A percentile compares a stretch with the other conserved stretches of the same genome.
Conservation (phyloP, 2,797 vertebrate species). For the Myioborus melanocephalus region DNA sequence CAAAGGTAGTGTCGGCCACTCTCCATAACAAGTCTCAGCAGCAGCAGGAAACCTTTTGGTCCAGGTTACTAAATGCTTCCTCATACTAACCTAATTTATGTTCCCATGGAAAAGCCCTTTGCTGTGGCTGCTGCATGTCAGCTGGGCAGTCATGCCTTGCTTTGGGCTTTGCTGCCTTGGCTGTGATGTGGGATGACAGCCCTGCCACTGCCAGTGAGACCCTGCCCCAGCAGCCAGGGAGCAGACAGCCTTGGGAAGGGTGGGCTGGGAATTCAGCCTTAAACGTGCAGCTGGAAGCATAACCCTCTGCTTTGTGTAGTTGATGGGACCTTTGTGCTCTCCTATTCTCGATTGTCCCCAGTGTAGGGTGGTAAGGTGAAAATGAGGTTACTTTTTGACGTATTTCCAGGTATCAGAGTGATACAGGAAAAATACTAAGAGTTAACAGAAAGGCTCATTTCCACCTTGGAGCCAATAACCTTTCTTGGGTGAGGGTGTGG, state of each 20-base stretch:
- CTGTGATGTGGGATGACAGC: background rate
- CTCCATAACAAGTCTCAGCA: background rate
- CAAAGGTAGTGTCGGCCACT: background rate
- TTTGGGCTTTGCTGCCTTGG: background rate
- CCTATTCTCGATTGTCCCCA: background rate
- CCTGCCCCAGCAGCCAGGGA: background rate
- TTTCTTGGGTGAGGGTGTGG: background rate
- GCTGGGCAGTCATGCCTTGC: background rate
- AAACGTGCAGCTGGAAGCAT: accelerated
- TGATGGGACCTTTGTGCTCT: background rate
- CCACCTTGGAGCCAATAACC: too few species aligned
- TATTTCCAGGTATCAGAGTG: background rate
- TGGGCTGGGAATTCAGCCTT: background rate
- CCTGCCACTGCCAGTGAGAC: background rate
- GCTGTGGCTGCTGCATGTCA: background rate
- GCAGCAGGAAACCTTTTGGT: slow-evolving; percentile 1
- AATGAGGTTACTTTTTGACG: background rate
- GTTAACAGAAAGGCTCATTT: background rate
- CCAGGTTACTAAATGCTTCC: background rate
- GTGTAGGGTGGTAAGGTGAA: background rate
- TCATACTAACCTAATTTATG: background rate
- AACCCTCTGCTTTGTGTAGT: background rate
- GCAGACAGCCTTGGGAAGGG: background rate
- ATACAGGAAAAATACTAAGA: background rate
- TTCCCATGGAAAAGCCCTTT: background rate